Conservation (phyloP, 2,888 invertebrate species). For the Phyllotreta striolata region DNA sequence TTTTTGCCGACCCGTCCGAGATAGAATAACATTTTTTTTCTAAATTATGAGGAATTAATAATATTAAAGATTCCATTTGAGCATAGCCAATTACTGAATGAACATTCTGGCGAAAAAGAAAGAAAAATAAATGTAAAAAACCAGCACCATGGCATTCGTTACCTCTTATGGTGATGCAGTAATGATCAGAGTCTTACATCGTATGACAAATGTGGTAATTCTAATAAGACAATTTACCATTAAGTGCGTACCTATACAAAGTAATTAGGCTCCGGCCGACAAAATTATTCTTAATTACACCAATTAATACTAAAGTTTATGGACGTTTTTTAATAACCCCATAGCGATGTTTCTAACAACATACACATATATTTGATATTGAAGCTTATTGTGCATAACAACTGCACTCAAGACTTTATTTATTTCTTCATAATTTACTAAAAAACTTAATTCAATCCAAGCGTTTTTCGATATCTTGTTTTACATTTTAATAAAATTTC, state of each 20-base stretch:
- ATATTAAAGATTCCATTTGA: slow-evolving; percentile 31
- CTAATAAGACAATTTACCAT: slow-evolving; percentile 57
- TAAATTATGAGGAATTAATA: slow-evolving; percentile 51
- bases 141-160: slow-evolving; percentile 50
- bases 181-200: slow-evolving; percentile 50
- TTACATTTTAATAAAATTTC: too few relatives aligned
- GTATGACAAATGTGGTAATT: slow-evolving; percentile 56
- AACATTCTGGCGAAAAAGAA: slow-evolving; percentile 49
- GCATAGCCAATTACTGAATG: slow-evolving; percentile 53
- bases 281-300: slow-evolving; percentile 56
- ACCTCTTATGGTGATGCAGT: slow-evolving; percentile 54
- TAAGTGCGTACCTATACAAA: slow-evolving; percentile 48
- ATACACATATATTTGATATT: slow-evolving; percentile 7
- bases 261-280: slow-evolving; percentile 54
- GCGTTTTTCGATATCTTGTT: not conserved
- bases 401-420: too few relatives aligned
- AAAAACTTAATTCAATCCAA: too few relatives aligned
- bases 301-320: slow-evolving; percentile 57
- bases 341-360: slow-evolving; percentile 47
- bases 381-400: too few relatives aligned
- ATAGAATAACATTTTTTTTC: slow-evolving; percentile 44
- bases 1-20: slow-evolving; percentile 37
- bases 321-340: slow-evolving; percentile 51
- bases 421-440: too few relatives aligned
- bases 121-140: slow-evolving; percentile 39